Conservation (phyloP, 2,888 invertebrate genomes). For the Phytoseiulus persimilis region DNA sequence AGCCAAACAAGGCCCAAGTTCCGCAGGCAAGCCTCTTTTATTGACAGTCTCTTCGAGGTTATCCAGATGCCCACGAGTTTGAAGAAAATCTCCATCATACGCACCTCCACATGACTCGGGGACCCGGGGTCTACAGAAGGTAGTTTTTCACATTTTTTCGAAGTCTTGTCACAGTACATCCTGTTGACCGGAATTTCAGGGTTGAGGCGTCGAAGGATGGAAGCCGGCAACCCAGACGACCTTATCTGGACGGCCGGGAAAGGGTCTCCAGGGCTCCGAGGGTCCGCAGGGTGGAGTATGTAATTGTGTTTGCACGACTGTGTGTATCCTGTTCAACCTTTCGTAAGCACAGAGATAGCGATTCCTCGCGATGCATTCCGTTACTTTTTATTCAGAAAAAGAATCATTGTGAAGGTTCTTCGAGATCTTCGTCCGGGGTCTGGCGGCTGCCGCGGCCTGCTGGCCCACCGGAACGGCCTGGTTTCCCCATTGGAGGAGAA, state of each 20-base stretch:
- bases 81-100: background rate
- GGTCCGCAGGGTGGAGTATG: background rate
- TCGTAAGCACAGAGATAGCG: background rate
- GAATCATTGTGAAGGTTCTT: background rate
- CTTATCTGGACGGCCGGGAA: background rate
- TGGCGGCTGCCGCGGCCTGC: background rate
- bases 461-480: background rate
- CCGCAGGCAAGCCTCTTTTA: background rate
- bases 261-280: background rate
- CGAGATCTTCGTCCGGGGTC: background rate
- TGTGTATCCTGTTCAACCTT: background rate
- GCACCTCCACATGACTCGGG: background rate
- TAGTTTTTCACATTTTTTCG: background rate
- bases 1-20: conserved; percentile 8
- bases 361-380: background rate
- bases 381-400: background rate
- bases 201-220: background rate
- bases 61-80: background rate
- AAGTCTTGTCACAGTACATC: background rate
- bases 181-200: background rate
- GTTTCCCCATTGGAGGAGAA: background rate
- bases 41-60: background rate
- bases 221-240: background rate
- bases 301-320: background rate
- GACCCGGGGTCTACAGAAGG: background rate